phyloP scores from a whole-genome alignment of 2,888 invertebrate species.

The Cephus pulcher region DNA sequence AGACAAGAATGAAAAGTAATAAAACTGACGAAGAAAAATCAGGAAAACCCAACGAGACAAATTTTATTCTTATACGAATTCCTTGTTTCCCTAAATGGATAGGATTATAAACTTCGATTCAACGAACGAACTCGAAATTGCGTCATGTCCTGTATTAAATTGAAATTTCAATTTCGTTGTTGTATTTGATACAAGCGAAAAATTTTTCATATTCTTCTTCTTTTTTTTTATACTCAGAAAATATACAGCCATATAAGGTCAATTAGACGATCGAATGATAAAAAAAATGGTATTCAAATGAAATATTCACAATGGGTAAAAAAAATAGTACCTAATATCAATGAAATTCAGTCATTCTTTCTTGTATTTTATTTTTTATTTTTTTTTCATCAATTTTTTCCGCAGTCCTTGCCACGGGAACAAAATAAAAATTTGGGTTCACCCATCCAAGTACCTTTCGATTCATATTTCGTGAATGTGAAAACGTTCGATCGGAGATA shows the following conservation, averaged over 20 bases:
- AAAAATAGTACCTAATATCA: no score
- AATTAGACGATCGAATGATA: no score
- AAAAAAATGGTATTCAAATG: no score
- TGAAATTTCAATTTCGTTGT: neutral
- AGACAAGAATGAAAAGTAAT: neutral
- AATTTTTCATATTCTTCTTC: neutral
- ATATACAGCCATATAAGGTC: neutral
- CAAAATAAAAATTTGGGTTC: no score
- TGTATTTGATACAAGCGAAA: neutral
- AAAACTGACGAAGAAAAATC: neutral
- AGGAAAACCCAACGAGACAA: neutral
- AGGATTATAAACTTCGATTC: neutral
- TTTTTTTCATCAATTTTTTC: no score
- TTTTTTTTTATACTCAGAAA: neutral
- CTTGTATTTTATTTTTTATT: no score
- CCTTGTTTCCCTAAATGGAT: neutral
- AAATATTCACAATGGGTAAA: no score
- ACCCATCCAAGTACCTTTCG: no score
- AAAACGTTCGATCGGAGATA: no score
- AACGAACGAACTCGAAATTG: neutral
- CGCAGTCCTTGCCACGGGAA: no score
- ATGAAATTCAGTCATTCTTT: no score
- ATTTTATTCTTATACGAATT: neutral
- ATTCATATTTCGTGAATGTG: no score
- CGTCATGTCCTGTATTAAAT: neutral